Conservation (phyloP, 2,113 vertebrate species). For the Brachionichthys hirsutus region DNA sequence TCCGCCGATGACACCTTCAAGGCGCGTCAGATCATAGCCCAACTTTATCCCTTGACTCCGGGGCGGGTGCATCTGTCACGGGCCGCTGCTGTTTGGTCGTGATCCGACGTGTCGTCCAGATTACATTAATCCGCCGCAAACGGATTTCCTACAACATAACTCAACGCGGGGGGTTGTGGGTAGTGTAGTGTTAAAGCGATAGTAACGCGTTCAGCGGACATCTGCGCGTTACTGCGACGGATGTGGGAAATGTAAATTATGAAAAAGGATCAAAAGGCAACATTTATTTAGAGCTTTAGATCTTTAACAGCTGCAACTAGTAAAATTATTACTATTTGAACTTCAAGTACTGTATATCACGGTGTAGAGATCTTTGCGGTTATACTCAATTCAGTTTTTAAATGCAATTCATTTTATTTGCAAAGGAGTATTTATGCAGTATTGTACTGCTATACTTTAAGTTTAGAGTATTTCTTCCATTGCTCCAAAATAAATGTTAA, state of each 20-base stretch:
- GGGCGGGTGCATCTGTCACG: conserved; percentile 43
- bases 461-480: too few species aligned
- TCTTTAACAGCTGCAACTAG: not conserved
- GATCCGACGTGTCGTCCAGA: conserved; percentile 72
- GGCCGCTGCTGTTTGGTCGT: conserved; percentile 57
- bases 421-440: too few species aligned
- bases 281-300: not conserved
- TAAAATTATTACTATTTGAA: not conserved
- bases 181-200: conserved; percentile 67
- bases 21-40: conserved; percentile 56
- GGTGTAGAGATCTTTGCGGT: too few species aligned
- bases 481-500: too few species aligned
- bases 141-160: conserved; percentile 81
- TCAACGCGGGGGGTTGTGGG: conserved; percentile 67
- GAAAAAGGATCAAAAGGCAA: not conserved
- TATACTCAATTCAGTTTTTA: too few species aligned
- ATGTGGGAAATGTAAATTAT: too few species aligned
- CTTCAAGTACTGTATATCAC: too few species aligned
- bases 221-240: not conserved
- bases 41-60: conserved; percentile 40
- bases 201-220: conserved; percentile 2
- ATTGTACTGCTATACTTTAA: too few species aligned
- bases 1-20: conserved; percentile 35
- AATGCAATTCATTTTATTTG: too few species aligned
- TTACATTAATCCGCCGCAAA: conserved; percentile 79